Evolutionary conservation across 2,113 vertebrate genomes (phyloP), one percentile per base, ranked within the genome.

Genomic region (Dasyornis broadbenti): DNA sequence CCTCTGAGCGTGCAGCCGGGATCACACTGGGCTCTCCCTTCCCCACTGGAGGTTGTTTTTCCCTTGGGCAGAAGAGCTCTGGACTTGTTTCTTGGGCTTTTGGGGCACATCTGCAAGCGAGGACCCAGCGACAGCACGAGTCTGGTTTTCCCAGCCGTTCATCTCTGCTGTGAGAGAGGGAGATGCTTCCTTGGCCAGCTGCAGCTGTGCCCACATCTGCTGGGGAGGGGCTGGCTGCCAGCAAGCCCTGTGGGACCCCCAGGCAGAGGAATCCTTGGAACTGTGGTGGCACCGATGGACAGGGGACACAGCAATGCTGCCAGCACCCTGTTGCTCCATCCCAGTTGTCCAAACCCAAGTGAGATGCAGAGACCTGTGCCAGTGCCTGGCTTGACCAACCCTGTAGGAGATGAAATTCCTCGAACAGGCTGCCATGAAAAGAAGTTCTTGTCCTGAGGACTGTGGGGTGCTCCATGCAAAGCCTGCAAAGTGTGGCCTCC

Each of bases 91-190:
- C 20, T 24, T 11, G 45, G 50, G 66, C 22, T 69, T 31, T 21
- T 76, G 40, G 5, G 40, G 85, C 64, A 50, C 0, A 3, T 47
- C 60, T 77, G 50, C 15, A 9, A 15, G 49, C 0, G 0, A 33
- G 33, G 26, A 71, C 4, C 2, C 3, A 18, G 49, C 0, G 9
- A 4, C 9, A 33, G 37, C 1, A 0, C 3, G 0, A n/a, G 10
- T 31, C 26, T 42, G 50, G 31, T 45, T 30, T 65, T 15, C 28
- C 22, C 59, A 39, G 49, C 52, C 0, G 0, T 28, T 21, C 6
- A 2, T 13, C 54, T 53, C 50, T 82, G 66, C n/a, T 0, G 0
- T 13, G 19, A 26, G 13, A n/a, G n/a, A 30, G 39, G 39, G 59
- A 64, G 30, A 13, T 1, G 2, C 50, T 73, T 24, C 56, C 59